Conservation (phyloP, 2,113 vertebrate genomes). For the Vanacampus margaritifer region DNA sequence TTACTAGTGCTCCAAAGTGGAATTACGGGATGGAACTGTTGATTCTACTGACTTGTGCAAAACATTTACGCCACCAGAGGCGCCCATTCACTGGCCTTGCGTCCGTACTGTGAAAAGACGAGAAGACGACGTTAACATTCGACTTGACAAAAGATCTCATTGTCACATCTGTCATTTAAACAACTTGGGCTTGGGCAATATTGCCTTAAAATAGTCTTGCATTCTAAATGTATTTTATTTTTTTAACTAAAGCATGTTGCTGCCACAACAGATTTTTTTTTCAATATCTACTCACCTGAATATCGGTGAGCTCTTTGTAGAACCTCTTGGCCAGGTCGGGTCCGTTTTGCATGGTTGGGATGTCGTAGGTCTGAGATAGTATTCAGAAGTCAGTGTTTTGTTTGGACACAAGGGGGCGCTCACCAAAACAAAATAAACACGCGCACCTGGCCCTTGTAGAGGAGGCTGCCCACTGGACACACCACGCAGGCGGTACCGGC, state of each 20-base stretch:
- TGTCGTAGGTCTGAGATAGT: constrained; percentile 67
- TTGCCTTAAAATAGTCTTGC: too few relatives aligned
- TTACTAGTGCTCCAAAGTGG: constrained; percentile 23
- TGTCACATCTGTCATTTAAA: too few relatives aligned
- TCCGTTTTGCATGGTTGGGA: constrained; percentile 87
- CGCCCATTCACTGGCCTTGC: constrained; percentile 76
- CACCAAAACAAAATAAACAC: background rate
- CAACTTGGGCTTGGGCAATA: too few relatives aligned
- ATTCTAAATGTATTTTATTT: too few relatives aligned
- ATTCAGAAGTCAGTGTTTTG: background rate
- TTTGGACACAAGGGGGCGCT: too few relatives aligned
- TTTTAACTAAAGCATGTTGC: too few relatives aligned
- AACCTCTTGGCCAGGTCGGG: constrained; percentile 81
- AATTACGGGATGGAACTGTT: constrained; percentile 18
- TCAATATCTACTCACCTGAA: constrained; percentile 74
- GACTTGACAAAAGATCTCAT: too few relatives aligned
- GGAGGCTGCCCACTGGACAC: constrained; percentile 81
- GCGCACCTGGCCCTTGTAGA: constrained; percentile 78
- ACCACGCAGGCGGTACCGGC: constrained; percentile 87
- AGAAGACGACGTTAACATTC: too few relatives aligned
- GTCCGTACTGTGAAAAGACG: constrained; percentile 75
- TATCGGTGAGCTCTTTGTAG: constrained; percentile 80
- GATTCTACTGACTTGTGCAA: constrained; percentile 39
- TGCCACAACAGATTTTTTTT: too few relatives aligned
- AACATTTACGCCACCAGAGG: constrained; percentile 59